Conservation (phyloP, 2,797 vertebrate species). For the Neopelma chrysocephalum region DNA sequence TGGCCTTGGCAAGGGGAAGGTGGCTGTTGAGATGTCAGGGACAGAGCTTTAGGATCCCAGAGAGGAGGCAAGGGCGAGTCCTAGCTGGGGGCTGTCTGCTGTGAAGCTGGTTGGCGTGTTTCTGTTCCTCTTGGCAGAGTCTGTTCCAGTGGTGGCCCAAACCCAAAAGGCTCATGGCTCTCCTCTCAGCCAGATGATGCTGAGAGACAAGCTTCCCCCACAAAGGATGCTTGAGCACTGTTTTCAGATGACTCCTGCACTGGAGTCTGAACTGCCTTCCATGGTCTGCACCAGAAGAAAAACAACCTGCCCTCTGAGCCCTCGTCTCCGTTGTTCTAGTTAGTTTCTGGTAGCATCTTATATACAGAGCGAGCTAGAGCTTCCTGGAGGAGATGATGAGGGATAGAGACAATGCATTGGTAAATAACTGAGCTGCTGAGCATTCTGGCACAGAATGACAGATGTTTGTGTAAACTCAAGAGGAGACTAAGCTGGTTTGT, state of each 20-base stretch:
- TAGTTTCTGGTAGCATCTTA: accelerated
- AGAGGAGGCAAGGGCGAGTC: accelerated
- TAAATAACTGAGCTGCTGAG: not conserved
- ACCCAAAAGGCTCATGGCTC: not conserved
- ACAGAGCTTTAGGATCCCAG: not conserved
- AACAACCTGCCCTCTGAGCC: not conserved
- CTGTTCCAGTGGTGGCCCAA: not conserved
- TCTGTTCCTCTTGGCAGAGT: not conserved
- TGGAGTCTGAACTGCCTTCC: not conserved
- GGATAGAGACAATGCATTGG: not conserved
- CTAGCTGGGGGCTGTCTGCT: not conserved
- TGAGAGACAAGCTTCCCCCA: not conserved
- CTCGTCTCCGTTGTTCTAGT: not conserved
- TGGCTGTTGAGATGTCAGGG: not conserved
- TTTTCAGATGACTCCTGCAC: not conserved
- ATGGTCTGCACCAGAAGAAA: not conserved
- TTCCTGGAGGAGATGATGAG: not conserved
- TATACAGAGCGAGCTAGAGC: accelerated
- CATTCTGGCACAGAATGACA: not conserved
- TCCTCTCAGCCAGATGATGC: too few relatives aligned
- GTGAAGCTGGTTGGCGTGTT: not conserved
- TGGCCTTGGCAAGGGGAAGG: not conserved
- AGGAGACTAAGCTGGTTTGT: not conserved
- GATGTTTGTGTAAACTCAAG: not conserved
- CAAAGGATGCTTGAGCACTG: not conserved